A percentile compares a stretch with the other conserved stretches of the same genome.
phyloP scores from a whole-genome alignment of 2,113 vertebrate genomes.

The Dipodomys merriami region DNA sequence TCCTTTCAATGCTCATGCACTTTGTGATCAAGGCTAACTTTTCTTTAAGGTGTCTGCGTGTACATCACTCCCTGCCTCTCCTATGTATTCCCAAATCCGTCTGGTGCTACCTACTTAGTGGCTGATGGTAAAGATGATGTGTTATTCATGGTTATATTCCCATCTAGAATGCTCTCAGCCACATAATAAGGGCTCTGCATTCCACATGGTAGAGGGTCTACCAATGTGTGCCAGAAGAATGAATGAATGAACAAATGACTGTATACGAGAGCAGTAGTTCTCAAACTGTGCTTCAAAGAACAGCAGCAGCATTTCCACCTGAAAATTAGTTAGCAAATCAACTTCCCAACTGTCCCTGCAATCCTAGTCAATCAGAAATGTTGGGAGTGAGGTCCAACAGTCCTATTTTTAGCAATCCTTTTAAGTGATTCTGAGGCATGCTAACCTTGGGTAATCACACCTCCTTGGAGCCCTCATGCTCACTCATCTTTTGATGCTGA shows the following conservation, averaged over 20 bases:
- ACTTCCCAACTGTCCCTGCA: background rate
- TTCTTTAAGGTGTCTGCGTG: background rate
- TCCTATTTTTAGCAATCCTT: background rate
- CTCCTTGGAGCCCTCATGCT: background rate
- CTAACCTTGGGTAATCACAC: background rate
- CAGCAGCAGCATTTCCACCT: background rate
- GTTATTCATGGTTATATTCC: background rate
- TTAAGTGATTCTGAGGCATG: background rate
- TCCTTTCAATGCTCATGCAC: background rate
- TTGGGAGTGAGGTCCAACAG: background rate
- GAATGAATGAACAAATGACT: background rate
- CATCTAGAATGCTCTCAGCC: background rate
- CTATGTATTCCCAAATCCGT: background rate
- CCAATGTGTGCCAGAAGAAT: background rate
- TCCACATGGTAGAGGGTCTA: background rate
- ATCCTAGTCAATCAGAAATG: background rate
- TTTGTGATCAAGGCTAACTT: conserved; percentile 16
- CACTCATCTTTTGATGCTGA: background rate
- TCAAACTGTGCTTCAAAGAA: background rate
- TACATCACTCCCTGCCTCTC: background rate
- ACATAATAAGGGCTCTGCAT: background rate
- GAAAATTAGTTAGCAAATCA: background rate
- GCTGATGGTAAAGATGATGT: background rate
- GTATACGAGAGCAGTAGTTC: background rate
- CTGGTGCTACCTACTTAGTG: background rate